A percentile compares a stretch with the other conserved stretches of the same genome.
Conservation (phyloP, 2,113 vertebrate species). For the Xiphophorus hellerii region DNA sequence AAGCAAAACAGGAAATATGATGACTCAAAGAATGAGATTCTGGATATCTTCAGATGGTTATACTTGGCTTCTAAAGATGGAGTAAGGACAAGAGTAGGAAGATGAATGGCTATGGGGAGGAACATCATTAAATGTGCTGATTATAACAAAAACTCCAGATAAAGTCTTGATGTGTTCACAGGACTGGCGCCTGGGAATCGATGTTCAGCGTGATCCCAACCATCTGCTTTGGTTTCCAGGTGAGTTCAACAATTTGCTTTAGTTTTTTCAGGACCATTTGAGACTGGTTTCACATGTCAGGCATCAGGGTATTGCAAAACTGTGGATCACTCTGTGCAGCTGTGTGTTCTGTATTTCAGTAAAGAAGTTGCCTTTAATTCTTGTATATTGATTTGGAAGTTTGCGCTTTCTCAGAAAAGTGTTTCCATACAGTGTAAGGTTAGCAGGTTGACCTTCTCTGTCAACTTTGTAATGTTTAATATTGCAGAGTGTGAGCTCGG, state of each 20-base stretch:
- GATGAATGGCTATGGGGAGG: neutral
- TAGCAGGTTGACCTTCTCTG: conserved; percentile 4
- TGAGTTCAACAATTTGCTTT: conserved; percentile 64
- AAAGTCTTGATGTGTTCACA: conserved; percentile 44
- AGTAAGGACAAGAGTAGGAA: no score
- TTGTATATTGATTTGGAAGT: neutral
- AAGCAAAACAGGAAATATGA: no score
- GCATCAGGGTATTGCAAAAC: neutral
- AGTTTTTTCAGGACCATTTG: neutral
- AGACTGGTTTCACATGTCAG: conserved; percentile 5
- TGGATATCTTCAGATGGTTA: no score
- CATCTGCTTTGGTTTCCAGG: conserved; percentile 97
- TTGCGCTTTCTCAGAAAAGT: conserved; percentile 3
- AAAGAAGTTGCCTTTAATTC: neutral
- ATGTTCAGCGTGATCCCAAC: conserved; percentile 90
- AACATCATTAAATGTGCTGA: neutral
- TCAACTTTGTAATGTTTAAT: conserved; percentile 46
- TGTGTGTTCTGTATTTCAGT: neutral
- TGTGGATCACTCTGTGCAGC: neutral
- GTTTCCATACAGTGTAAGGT: conserved; percentile 36
- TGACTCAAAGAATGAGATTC: no score
- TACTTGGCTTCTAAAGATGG: no score
- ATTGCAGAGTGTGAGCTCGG: conserved; percentile 18
- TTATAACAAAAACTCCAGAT: conserved; percentile 4
- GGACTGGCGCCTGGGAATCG: conserved; percentile 85